A percentile compares a stretch with the other conserved stretches of the same genome.
phyloP scores from a whole-genome alignment of 1,140 invertebrate genomes.

The Brachionus manjavacas region DNA sequence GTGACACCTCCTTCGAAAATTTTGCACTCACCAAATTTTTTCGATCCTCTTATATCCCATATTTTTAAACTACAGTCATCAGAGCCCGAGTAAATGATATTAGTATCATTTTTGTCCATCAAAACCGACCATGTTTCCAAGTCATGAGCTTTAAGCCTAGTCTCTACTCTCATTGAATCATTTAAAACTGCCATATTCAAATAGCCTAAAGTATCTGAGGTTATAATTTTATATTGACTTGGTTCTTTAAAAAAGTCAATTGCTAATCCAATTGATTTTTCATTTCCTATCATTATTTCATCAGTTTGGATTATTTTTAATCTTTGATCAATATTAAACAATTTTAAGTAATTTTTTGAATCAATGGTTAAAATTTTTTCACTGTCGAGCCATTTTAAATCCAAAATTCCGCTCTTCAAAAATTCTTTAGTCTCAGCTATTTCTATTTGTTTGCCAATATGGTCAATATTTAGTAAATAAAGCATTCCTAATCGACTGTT shows the following conservation, averaged over 20 bases:
- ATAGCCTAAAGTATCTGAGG: conserved; percentile 9
- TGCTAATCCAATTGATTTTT: conserved; percentile 14
- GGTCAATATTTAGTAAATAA: conserved; percentile 7
- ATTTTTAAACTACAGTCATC: conserved; percentile 37
- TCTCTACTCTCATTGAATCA: neutral
- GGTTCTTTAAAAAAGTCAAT: conserved; percentile 9
- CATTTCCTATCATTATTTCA: neutral
- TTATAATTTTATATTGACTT: neutral
- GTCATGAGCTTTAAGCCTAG: conserved; percentile 13
- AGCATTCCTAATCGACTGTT: neutral
- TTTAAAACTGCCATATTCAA: neutral
- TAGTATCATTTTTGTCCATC: neutral
- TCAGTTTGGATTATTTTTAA: neutral
- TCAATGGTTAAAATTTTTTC: conserved; percentile 15
- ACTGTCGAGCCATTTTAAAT: conserved; percentile 36
- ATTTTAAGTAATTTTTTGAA: conserved; percentile 2
- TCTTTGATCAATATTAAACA: neutral
- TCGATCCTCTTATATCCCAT: conserved; percentile 22
- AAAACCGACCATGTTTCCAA: conserved; percentile 13
- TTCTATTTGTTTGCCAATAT: neutral
- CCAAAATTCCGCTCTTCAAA: neutral
- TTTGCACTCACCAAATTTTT: neutral
- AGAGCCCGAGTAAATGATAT: conserved; percentile 38
- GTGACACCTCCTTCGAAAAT: neutral
- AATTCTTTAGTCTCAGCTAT: neutral